Percentiles rank a stretch among this genome's conserved stretches.
These are phyloP conservation scores for Pseudomyrmex concolor DNA, from an alignment of 1,140 invertebrate genomes.

Conservation along the genomic window DNA sequence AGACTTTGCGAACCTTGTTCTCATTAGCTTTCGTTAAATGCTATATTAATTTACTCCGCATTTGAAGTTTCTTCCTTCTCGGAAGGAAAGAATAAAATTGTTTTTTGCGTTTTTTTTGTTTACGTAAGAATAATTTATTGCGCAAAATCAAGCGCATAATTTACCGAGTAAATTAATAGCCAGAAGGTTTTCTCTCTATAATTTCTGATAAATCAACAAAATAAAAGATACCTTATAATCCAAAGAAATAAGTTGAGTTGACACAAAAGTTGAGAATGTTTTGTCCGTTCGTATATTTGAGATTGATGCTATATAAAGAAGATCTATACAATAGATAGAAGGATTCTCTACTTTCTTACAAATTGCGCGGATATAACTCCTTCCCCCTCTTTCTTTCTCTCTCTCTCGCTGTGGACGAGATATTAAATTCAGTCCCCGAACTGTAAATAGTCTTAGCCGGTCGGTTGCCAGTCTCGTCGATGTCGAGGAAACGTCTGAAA, in stretches of 20 bases:
- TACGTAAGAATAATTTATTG: background rate
- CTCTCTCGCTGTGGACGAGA: background rate
- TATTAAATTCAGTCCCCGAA: conserved; percentile 7
- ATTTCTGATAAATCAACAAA: too few species aligned
- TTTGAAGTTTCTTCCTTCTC: background rate
- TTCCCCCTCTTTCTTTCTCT: background rate
- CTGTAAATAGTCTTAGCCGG: conserved; percentile 12
- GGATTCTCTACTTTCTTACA: background rate
- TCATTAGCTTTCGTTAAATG: conserved; percentile 10
- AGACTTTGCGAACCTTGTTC: background rate
- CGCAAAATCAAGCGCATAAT: background rate
- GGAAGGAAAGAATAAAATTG: background rate
- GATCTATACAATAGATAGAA: too few species aligned
- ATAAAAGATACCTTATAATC: too few species aligned
- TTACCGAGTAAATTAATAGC: background rate
- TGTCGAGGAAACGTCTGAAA: background rate
- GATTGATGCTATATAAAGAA: background rate
- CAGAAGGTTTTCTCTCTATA: too few species aligned
- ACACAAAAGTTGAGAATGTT: background rate
- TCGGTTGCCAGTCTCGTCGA: background rate
- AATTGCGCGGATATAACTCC: background rate
- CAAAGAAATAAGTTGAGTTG: background rate
- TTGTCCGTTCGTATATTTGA: background rate
- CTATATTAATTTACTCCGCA: background rate
- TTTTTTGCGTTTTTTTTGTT: background rate